phyloP scores from a whole-genome alignment of 2,113 vertebrate species.

The Microcebus murinus region DNA sequence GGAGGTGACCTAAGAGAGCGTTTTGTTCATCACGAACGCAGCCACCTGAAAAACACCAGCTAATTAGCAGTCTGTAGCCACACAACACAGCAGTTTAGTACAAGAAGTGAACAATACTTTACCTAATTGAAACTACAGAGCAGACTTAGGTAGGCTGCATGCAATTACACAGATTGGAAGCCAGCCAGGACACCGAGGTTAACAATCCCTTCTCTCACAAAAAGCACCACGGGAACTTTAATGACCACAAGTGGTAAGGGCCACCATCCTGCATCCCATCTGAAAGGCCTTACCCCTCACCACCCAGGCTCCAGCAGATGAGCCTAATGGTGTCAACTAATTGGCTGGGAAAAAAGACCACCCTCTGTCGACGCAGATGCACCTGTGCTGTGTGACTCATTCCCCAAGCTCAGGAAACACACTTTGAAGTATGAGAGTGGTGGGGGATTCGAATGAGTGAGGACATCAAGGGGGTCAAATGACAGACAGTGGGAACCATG shows the following conservation, averaged over 20 bases:
- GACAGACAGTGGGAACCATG: background rate
- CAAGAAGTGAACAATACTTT: conserved; percentile 77
- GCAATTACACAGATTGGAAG: conserved; percentile 75
- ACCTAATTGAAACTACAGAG: conserved; percentile 78
- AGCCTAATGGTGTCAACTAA: background rate
- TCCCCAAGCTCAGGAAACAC: background rate
- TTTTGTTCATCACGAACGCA: background rate
- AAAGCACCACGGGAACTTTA: conserved; percentile 72
- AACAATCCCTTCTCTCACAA: conserved; percentile 74
- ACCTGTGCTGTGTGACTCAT: background rate
- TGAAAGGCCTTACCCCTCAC: conserved; percentile 38
- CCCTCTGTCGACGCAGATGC: background rate
- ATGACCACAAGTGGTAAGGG: conserved; percentile 70
- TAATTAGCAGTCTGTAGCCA: conserved; percentile 76
- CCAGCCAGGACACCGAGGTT: conserved; percentile 77
- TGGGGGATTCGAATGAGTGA: background rate
- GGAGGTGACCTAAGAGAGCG: background rate
- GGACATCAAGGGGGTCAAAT: background rate
- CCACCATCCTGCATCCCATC: conserved; percentile 35
- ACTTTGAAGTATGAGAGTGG: background rate
- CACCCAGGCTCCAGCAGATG: conserved; percentile 41
- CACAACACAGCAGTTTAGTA: conserved; percentile 71
- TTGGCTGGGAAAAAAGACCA: conserved; percentile 9
- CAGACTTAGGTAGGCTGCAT: conserved; percentile 71
- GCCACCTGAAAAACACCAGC: conserved; percentile 65